Evolutionary conservation across 2,797 vertebrate genomes (phyloP).

Genomic region (Alectoris magna): DNA sequence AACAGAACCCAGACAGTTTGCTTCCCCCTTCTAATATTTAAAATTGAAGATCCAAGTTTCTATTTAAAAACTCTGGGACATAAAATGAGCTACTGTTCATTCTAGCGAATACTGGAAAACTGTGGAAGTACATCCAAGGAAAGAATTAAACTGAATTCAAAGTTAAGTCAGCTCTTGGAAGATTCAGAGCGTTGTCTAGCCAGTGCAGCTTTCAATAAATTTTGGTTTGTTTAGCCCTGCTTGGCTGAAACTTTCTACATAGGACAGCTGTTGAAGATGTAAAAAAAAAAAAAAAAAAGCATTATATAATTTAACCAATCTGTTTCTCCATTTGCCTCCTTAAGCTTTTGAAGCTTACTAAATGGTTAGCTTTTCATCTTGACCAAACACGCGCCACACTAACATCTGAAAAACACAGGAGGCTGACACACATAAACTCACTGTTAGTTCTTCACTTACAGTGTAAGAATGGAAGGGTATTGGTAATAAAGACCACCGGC

Average conservation of each 20-base stretch:
- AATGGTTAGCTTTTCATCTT: background rate
- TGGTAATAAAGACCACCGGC: background rate
- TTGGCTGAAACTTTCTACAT: background rate
- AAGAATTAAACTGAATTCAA: background rate
- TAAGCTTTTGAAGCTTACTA: background rate
- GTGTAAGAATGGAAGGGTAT: fast-evolving
- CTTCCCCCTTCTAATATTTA: conserved; percentile 57
- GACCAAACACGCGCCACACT: background rate
- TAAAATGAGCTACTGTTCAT: conserved; percentile 45
- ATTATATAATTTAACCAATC: background rate
- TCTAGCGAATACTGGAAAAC: conserved; percentile 28
- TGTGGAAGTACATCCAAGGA: conserved; percentile 7
- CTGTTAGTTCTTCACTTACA: background rate
- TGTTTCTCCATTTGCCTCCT: background rate
- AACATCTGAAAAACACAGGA: background rate
- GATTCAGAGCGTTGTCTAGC: conserved; percentile 12
- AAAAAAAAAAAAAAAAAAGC: background rate
- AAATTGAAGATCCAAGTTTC: conserved; percentile 61
- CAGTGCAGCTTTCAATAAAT: conserved; percentile 32
- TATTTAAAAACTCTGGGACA: conserved; percentile 36
- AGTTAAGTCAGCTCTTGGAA: conserved; percentile 46
- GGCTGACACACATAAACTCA: fast-evolving
- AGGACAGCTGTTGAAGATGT: background rate
- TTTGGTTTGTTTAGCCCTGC: conserved; percentile 9
- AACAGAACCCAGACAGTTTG: conserved; percentile 67